Evolutionary conservation across 2,888 invertebrate species (phyloP), one percentile per base, ranked within the genome.

Genomic region (Belgica antarctica): DNA sequence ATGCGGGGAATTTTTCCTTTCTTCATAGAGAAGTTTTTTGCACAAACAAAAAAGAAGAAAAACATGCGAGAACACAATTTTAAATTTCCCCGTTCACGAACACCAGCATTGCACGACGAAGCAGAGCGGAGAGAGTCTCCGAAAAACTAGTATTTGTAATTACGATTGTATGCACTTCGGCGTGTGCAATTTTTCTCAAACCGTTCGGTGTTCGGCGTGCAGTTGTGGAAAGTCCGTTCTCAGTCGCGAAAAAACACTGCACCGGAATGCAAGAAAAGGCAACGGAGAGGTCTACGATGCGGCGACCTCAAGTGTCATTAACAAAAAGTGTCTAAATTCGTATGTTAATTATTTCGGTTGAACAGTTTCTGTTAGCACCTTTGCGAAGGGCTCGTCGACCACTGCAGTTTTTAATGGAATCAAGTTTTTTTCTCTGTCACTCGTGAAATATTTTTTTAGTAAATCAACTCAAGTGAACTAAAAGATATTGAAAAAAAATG

Each of bases 251-350:
- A 68, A 68, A 57, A 68, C 68, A 68, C 68, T 68, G 68, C 68
- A 68, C 68, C 68, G 68, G 68, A 68, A 68, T 68, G 68, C 68
- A 68, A 68, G 68, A 68, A 68, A 68, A 52, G 52, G 68, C 68
- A 57, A 34, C 68, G 68, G 68, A 68, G 68, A 68, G 68, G 68
- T 68, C 68, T 68, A 68, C 68, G 68, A 68, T 68, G 68, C 68
- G 68, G 68, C 57, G 68, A 68, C 68, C 68, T 68, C 68, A 68
- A 68, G 68, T 68, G 68, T 68, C 68, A 68, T 68, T 68, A 68
- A 68, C 68, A 68, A 68, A 68, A 68, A 68, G 68, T 68, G 68
- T 68, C 68, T 68, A 68, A 68, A 68, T 12, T 68, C 68, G 68
- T 68, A 68, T 68, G 68, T 68, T 57, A 68, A 68, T 68, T 66